Conservation (phyloP, 2,888 invertebrate genomes). For the Metalampra italica region DNA sequence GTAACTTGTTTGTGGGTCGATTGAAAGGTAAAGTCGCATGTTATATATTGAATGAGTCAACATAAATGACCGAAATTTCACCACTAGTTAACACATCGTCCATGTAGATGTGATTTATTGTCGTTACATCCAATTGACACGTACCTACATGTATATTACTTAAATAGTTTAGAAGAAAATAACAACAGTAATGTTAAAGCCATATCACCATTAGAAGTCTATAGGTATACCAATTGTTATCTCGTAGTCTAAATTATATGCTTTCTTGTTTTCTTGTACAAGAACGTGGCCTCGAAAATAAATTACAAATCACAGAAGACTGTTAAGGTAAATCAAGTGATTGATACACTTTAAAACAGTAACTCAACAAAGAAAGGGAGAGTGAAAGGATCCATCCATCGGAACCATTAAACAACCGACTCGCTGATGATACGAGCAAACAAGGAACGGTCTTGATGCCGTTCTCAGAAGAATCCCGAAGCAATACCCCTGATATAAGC, state of each 20-base stretch:
- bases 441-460: constrained; percentile 45
- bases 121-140: constrained; percentile 8
- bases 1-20: constrained; percentile 53
- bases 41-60: constrained; percentile 41
- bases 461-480: constrained; percentile 62
- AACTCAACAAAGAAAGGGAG: constrained; percentile 56
- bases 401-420: constrained; percentile 51
- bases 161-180: neutral
- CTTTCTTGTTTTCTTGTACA: no score
- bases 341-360: constrained; percentile 40
- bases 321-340: neutral
- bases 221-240: no score
- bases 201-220: no score
- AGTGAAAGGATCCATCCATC: constrained; percentile 57
- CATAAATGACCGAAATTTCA: constrained; percentile 57
- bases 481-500: constrained; percentile 43
- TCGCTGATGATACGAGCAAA: constrained; percentile 62
- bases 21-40: constrained; percentile 35
- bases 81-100: constrained; percentile 38
- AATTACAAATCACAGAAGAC: neutral
- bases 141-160: neutral
- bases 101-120: constrained; percentile 16
- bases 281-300: no score
- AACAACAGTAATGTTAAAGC: no score
- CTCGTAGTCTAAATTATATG: no score